These are phyloP conservation scores for Octodon degus DNA, from an alignment of 2,113 vertebrate species.

Conservation along the genomic window DNA sequence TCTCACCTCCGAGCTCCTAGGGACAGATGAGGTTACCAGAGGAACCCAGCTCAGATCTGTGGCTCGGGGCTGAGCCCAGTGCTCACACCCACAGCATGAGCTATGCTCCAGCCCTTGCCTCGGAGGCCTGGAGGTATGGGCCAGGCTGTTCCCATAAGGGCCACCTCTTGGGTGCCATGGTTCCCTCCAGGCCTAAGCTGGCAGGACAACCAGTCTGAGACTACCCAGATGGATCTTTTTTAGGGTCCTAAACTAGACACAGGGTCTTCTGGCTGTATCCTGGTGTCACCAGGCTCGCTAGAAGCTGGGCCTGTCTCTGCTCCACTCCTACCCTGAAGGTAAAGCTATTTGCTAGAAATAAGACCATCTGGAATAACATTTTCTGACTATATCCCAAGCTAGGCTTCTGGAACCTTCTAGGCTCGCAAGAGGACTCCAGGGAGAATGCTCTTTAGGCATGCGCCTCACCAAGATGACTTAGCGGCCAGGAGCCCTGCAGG, in stretches of 20 bases:
- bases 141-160: too few relatives aligned
- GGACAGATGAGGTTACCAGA: not conserved
- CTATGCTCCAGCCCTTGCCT: not conserved
- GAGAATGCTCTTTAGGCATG: not conserved
- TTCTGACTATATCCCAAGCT: not conserved
- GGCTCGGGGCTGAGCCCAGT: not conserved
- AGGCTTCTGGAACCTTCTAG: not conserved
- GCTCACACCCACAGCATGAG: too few relatives aligned
- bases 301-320: not conserved
- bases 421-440: not conserved
- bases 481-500: not conserved
- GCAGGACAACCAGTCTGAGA: not conserved
- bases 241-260: too few relatives aligned
- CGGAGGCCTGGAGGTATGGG: not conserved
- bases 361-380: not conserved
- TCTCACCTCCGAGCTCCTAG: not conserved
- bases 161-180: too few relatives aligned
- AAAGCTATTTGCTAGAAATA: not conserved
- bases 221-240: not conserved
- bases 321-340: too few relatives aligned
- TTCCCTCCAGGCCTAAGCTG: not conserved
- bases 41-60: not conserved
- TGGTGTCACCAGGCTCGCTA: not conserved
- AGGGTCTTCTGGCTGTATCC: not conserved
- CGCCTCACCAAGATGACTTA: not conserved